A percentile compares a stretch with the other conserved stretches of the same genome.
These are phyloP conservation scores for Cheirogaleus major DNA, from an alignment of 2,797 vertebrate species.

Conservation along the genomic window DNA sequence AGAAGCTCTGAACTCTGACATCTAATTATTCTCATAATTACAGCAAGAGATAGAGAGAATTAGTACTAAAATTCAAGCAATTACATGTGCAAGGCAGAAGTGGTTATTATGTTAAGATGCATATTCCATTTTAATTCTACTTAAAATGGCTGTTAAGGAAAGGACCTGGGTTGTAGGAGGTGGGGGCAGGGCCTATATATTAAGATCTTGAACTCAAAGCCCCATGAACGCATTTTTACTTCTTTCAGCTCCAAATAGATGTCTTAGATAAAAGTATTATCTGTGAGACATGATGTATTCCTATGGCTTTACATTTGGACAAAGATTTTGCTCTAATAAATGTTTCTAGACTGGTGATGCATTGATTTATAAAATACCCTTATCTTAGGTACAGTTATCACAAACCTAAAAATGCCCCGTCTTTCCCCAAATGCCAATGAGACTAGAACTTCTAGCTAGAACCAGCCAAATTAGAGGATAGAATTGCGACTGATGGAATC, in stretches of 20 bases:
- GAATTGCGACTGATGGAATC: background rate
- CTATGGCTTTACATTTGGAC: constrained; percentile 9
- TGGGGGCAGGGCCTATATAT: background rate
- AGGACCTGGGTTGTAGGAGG: background rate
- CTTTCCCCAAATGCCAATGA: background rate
- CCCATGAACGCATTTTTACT: constrained; percentile 2
- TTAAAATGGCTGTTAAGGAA: constrained; percentile 22
- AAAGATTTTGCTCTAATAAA: background rate
- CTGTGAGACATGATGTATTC: background rate
- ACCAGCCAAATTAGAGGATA: background rate
- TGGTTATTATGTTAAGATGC: constrained; percentile 42
- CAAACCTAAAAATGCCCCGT: background rate
- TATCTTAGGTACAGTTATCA: background rate
- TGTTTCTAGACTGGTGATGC: background rate
- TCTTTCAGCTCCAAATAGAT: background rate
- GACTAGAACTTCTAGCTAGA: background rate
- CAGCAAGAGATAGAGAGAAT: background rate
- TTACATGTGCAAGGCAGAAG: constrained; percentile 50
- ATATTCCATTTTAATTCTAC: constrained; percentile 43
- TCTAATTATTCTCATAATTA: constrained; percentile 66
- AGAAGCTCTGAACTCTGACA: constrained; percentile 58
- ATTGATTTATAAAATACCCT: constrained; percentile 1
- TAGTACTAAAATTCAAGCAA: constrained; percentile 65
- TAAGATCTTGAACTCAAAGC: background rate
- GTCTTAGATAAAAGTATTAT: background rate